These are phyloP conservation scores for Oreonectes daqikongensis DNA, from an alignment of 2,797 vertebrate genomes.

Conservation along the genomic window DNA sequence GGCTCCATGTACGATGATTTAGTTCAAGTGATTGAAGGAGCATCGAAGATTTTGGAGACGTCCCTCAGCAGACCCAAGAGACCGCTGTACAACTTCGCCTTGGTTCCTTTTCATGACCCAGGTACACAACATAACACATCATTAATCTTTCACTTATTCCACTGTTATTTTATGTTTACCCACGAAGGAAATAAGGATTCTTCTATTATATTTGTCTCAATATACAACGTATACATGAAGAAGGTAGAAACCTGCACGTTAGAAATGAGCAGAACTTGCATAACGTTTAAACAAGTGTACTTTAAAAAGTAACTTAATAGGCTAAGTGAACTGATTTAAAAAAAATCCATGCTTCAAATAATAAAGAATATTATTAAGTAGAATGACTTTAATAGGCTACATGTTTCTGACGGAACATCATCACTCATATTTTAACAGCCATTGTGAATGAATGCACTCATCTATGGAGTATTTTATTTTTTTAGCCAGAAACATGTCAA, in stretches of 20 bases:
- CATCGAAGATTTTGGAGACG: conserved; percentile 96
- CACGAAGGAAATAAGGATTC: background rate
- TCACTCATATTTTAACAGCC: background rate
- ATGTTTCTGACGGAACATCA: too few relatives aligned
- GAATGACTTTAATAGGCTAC: too few relatives aligned
- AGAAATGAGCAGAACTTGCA: too few relatives aligned
- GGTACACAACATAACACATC: conserved; percentile 75
- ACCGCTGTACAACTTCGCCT: conserved; percentile 91
- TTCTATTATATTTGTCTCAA: too few relatives aligned
- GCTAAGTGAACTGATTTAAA: too few relatives aligned
- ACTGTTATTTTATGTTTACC: background rate
- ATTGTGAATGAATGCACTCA: conserved; percentile 27
- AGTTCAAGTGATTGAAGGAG: conserved; percentile 96
- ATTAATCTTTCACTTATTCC: background rate
- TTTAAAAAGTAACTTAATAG: too few relatives aligned
- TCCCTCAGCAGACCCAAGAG: conserved; percentile 91
- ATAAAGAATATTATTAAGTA: too few relatives aligned
- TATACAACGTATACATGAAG: too few relatives aligned
- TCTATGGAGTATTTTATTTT: conserved; percentile 50
- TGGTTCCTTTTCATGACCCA: conserved; percentile 98
- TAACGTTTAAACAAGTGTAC: too few relatives aligned
- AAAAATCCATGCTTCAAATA: too few relatives aligned
- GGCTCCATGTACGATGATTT: conserved; percentile 99
- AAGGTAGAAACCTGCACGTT: too few relatives aligned
- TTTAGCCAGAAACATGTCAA: conserved; percentile 70